These are phyloP conservation scores for Holothuria glaberrima DNA, from an alignment of 35 echinoderm and acorn worm species.

Conservation along the genomic window DNA sequence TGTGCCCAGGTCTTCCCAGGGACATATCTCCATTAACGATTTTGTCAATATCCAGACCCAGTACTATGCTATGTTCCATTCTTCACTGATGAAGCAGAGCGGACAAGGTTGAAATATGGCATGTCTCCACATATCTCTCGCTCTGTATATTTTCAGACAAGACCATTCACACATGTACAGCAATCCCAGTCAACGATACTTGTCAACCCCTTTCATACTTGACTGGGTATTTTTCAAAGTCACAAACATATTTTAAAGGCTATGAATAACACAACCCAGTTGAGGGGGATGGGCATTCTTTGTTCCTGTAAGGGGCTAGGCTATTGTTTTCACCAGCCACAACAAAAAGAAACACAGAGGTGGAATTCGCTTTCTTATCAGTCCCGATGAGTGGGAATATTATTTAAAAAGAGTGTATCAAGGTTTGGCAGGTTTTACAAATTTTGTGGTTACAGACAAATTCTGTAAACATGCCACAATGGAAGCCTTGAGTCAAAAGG, in stretches of 20 bases:
- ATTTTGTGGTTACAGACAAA: neutral
- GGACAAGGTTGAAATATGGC: too few relatives aligned
- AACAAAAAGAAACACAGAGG: neutral
- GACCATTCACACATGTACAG: too few relatives aligned
- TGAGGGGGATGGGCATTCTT: constrained; percentile 45
- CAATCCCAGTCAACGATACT: neutral
- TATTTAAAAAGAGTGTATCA: too few relatives aligned
- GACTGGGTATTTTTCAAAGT: neutral
- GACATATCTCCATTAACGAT: too few relatives aligned
- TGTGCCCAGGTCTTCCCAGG: too few relatives aligned
- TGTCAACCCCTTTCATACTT: constrained; percentile 35
- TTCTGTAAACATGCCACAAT: neutral
- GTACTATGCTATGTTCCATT: too few relatives aligned
- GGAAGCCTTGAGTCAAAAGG: neutral
- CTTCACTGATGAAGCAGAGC: too few relatives aligned
- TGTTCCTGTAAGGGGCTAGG: constrained; percentile 27
- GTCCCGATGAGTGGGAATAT: neutral
- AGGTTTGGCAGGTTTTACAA: neutral
- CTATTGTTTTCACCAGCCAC: constrained; percentile 21
- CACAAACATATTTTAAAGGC: constrained; percentile 38
- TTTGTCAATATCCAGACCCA: too few relatives aligned
- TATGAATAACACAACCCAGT: constrained; percentile 27
- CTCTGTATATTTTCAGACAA: too few relatives aligned
- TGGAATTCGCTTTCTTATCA: neutral
- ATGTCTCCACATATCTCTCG: too few relatives aligned